phyloP scores from a whole-genome alignment of 2,113 vertebrate genomes.

The Casuarius casuarius region DNA sequence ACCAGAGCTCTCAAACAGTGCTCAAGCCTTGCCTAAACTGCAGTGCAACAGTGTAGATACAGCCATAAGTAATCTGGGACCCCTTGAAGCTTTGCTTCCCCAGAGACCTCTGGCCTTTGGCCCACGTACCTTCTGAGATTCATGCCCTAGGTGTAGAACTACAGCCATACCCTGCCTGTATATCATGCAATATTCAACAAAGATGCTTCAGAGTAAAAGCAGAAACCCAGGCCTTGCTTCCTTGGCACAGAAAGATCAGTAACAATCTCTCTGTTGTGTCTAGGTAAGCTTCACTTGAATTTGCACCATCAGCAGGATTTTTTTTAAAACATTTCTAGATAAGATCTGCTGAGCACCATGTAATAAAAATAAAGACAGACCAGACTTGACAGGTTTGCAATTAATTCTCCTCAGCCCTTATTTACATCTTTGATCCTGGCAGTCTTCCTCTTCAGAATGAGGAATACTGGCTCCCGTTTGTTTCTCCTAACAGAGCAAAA shows the following conservation, averaged over 20 bases:
- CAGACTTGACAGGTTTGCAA: slow-evolving; percentile 22
- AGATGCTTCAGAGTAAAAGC: background rate
- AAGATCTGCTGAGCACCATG: background rate
- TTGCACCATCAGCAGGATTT: background rate
- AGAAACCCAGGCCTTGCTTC: background rate
- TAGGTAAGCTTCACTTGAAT: background rate
- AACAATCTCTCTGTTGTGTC: background rate
- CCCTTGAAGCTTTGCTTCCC: background rate
- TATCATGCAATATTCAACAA: background rate
- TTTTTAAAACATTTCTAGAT: background rate
- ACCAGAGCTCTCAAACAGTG: background rate
- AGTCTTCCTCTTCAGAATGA: background rate
- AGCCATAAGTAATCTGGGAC: background rate
- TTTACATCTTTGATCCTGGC: slow-evolving; percentile 36
- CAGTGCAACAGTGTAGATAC: background rate
- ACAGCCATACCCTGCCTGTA: background rate
- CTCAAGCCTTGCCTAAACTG: background rate
- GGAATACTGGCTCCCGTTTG: background rate
- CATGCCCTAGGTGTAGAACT: background rate
- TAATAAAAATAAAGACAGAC: slow-evolving; percentile 14
- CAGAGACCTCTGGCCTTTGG: background rate
- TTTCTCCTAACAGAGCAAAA: background rate
- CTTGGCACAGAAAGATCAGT: no score
- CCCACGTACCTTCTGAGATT: fast-evolving
- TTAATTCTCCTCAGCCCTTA: slow-evolving; percentile 35